Evolutionary conservation across 2,113 vertebrate species (phyloP).

Genomic region (Elephantulus edwardii): DNA sequence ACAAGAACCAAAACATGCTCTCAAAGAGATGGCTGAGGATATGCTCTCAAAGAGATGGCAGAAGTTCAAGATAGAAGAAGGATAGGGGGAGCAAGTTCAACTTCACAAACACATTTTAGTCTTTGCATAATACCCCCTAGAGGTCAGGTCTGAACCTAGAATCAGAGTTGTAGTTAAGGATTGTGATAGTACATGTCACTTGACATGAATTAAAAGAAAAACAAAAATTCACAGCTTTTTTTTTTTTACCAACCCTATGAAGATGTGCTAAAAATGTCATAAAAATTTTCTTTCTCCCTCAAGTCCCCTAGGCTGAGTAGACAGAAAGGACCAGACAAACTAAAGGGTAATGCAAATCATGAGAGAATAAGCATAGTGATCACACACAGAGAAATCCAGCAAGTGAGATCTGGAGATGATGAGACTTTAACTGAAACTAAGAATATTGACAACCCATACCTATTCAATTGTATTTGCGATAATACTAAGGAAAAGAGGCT

Average conservation of each 20-base stretch:
- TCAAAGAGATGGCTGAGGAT: background rate
- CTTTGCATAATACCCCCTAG: background rate
- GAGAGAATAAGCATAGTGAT: background rate
- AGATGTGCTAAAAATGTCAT: background rate
- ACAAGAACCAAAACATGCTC: background rate
- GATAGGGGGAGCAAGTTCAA: too few relatives aligned
- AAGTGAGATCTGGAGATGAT: background rate
- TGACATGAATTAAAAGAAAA: background rate
- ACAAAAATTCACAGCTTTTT: background rate
- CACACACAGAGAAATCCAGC: background rate
- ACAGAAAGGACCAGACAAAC: background rate
- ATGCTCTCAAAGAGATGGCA: background rate
- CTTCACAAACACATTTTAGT: too few relatives aligned
- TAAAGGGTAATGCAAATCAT: background rate
- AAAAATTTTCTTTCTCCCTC: background rate
- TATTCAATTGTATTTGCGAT: background rate
- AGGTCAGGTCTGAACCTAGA: background rate
- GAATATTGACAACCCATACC: background rate
- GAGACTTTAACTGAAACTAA: background rate
- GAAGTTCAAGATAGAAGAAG: background rate
- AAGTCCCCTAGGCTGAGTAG: background rate
- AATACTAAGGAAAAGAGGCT: background rate
- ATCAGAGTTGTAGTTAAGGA: background rate
- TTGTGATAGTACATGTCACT: background rate
- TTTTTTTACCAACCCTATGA: background rate